Conservation (phyloP, 2,113 vertebrate genomes). For the Pygoscelis adeliae region DNA sequence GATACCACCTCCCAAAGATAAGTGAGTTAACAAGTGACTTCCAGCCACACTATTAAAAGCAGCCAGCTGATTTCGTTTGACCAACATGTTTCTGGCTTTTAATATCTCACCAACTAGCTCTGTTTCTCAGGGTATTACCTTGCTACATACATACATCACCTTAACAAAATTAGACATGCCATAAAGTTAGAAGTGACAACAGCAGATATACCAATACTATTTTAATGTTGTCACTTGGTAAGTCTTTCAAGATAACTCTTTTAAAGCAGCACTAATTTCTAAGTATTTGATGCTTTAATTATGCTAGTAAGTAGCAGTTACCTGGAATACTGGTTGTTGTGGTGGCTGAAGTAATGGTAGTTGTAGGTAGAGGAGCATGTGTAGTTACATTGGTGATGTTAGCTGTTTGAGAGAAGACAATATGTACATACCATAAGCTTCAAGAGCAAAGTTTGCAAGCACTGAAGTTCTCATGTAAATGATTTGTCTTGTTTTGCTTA, state of each 20-base stretch:
- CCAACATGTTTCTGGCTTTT: neutral
- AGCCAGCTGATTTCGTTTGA: neutral
- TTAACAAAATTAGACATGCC: neutral
- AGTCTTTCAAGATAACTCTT: neutral
- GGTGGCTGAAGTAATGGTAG: neutral
- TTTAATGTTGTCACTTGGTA: neutral
- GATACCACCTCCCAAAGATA: neutral
- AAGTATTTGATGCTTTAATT: neutral
- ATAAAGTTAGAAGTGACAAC: neutral
- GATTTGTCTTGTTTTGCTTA: neutral
- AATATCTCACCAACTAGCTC: neutral
- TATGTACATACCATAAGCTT: neutral
- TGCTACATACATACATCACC: neutral
- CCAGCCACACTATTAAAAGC: neutral
- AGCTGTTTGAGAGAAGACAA: slow-evolving; percentile 48
- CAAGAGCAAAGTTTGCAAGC: neutral
- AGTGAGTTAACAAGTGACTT: neutral
- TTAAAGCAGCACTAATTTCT: neutral
- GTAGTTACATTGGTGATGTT: slow-evolving; percentile 19
- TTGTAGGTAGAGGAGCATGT: neutral
- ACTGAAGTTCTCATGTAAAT: neutral
- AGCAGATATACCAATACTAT: neutral
- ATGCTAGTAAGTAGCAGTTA: neutral
- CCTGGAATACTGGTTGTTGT: slow-evolving; percentile 21
- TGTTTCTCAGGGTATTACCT: neutral